Evolutionary conservation across 2,797 vertebrate species (phyloP).

Genomic region (Sciurus carolinensis): DNA sequence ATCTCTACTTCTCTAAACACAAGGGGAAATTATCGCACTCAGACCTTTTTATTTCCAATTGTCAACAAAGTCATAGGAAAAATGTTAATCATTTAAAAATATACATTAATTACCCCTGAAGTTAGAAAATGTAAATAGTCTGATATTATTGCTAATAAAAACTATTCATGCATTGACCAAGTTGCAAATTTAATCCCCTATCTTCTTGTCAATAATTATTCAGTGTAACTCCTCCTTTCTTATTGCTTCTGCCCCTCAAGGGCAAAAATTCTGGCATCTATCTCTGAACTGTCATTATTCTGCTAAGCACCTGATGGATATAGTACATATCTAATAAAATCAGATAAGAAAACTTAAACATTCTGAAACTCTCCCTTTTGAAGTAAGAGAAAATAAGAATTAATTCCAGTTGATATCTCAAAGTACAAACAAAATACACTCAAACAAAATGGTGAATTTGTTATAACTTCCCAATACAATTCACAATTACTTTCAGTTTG

Average conservation of each 20-base stretch:
- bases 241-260: background rate
- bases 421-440: background rate
- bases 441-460: background rate
- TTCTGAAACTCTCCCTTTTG: constrained; percentile 33
- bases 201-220: constrained; percentile 46
- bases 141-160: constrained; percentile 43
- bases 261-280: background rate
- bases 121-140: background rate
- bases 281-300: background rate
- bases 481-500: background rate
- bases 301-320: background rate
- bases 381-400: background rate
- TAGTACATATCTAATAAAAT: background rate
- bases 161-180: background rate
- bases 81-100: background rate
- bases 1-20: background rate
- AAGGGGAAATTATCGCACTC: background rate
- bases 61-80: background rate
- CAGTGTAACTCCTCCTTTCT: background rate
- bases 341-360: background rate
- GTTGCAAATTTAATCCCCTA: background rate
- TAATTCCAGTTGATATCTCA: background rate
- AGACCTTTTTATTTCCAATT: background rate
- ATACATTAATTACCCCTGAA: background rate
- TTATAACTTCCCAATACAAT: background rate